phyloP scores from a whole-genome alignment of 1,140 invertebrate genomes.

The Colletes latitarsis region DNA sequence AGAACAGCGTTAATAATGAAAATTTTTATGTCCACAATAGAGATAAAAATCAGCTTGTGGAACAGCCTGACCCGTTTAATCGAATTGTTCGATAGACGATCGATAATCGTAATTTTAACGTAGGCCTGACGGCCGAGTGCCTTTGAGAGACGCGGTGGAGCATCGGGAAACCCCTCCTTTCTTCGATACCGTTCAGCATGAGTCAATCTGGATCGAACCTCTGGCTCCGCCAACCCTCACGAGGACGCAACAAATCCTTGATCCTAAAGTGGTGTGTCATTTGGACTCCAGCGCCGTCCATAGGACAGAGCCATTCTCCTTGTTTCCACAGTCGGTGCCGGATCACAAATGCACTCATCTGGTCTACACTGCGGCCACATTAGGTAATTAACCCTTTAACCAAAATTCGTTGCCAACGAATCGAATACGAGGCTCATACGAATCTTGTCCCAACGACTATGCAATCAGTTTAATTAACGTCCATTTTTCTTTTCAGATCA shows the following conservation, averaged over 20 bases:
- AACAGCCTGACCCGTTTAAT: background rate
- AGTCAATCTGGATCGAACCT: conserved; percentile 78
- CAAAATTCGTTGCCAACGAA: too few relatives aligned
- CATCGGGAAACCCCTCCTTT: conserved; percentile 81
- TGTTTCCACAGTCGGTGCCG: conserved; percentile 86
- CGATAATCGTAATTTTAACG: background rate
- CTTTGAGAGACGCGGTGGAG: conserved; percentile 86
- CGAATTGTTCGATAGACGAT: background rate
- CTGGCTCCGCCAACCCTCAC: conserved; percentile 74
- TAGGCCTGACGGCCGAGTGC: conserved; percentile 61
- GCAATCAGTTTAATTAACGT: too few relatives aligned
- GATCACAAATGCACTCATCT: conserved; percentile 89
- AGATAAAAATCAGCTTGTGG: background rate
- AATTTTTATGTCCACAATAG: too few relatives aligned
- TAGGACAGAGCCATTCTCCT: conserved; percentile 85
- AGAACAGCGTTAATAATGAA: too few relatives aligned
- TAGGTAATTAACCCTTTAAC: conserved; percentile 62
- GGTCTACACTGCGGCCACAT: conserved; percentile 89
- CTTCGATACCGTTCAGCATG: conserved; percentile 69
- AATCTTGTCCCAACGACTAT: too few relatives aligned
- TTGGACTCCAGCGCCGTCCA: conserved; percentile 85
- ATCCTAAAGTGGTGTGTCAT: conserved; percentile 85
- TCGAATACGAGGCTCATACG: too few relatives aligned
- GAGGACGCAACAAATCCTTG: conserved; percentile 56
- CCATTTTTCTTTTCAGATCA: conserved; percentile 82